Base-by-base conservation (phyloP, 2,888 invertebrate species). In the Nycteola revayana region DNA sequence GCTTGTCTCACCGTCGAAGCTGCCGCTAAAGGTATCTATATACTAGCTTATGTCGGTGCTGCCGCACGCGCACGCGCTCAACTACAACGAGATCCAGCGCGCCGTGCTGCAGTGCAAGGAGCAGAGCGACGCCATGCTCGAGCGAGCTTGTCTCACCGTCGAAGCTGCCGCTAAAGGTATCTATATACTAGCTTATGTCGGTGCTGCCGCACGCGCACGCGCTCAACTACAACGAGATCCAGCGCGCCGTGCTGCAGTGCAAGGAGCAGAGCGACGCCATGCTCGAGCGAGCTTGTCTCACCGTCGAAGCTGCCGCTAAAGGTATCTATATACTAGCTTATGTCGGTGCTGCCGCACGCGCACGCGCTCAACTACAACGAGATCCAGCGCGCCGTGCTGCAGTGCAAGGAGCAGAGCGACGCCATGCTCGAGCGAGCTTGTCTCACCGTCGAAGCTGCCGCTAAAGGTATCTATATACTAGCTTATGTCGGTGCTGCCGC, bases 401-500 rank as follows among this genome's bases (percentile, higher is more conserved):
- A 94, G 80, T 97, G 97, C 70, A 96, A 97, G 69, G 97, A 97
- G 68, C 96, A 97, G 71, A 95, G 95, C 65, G 94, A 94, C 60
- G 90, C 93, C 25, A 96, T 97, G 96, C 77, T 97, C 28, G 96
- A 97, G 73, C 92, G 94, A 40, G 96, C 97, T 0, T 97, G 97
- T 64, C 88, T 96, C 30, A 96, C 96, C 0, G 96, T 97, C 0
- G 97, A 97, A 76, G 92, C 92, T 61, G 96, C 96, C 0, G 96
- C 96, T 1, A 96, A 96, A 79, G 94, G 46, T 46, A 9, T 7
- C 11, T 3, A 5, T 6, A 9, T 9, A 71, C 79, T 98, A 31
- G 98, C 98, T 0, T 86, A n/a, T 98, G 0, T 96, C 96, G 0
- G 97, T 97, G 61, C 82, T 98, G 49, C 96, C 97, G 0, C 96